Base-by-base conservation (phyloP, 2,888 invertebrate genomes). In the Coelopa pilipes region DNA sequence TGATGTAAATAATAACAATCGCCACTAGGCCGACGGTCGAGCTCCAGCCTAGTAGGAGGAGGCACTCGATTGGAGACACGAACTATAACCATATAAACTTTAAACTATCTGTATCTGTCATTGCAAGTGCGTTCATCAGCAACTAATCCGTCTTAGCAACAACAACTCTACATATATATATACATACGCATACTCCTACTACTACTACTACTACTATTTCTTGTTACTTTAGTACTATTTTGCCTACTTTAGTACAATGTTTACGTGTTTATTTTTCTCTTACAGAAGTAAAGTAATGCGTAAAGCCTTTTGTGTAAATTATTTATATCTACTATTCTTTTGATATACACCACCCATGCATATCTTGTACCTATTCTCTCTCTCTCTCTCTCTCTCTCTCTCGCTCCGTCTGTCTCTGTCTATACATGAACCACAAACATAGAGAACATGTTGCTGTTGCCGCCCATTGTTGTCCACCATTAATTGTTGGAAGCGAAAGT, bases 181-280 rank as follows among this genome's bases (percentile, higher is more conserved):
- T 34, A n/a, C n/a, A n/a, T n/a, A n/a, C n/a, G n/a, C n/a, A n/a
- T n/a, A n/a, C n/a, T n/a, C n/a, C n/a, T n/a, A n/a, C n/a, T n/a
- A n/a, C n/a, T n/a, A n/a, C n/a, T n/a, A n/a, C n/a, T n/a, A 34
- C 34, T 34, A 34, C 34, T 34, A 2, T 66, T 66, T 13, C 17
- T 66, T 66, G 50, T 21, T 59, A 65, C 17, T 46, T 69, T 59
- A 19, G 46, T 57, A 69, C 57, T 57, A 70, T 45, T 70, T 60
- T 53, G 62, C 24, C 60, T 17, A 62, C n/a, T n/a, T n/a, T n/a
- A n/a, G n/a, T 34, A 13, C 21, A 50, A 24, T 72, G 63, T 72
- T 72, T 66, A 72, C 72, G 59, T 66, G 72, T 72, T 66, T 57
- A 53, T 66, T 49, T 47, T 49, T 66, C 45, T 15, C 21, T 45